A percentile compares a stretch with the other conserved stretches of the same genome.
Evolutionary conservation across 1,140 invertebrate genomes (phyloP).

Genomic region (Heliconius congener): DNA sequence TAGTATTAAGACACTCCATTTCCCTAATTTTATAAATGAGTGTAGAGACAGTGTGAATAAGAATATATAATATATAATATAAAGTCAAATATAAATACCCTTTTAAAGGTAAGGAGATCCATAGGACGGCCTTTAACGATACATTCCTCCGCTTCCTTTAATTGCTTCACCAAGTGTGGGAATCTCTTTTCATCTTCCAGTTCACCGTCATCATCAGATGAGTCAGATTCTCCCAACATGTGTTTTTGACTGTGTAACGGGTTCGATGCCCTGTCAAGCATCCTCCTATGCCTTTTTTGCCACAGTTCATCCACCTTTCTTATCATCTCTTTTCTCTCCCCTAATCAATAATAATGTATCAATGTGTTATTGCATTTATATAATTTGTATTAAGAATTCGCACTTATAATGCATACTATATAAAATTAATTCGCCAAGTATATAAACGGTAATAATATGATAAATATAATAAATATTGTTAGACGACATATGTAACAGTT

Average conservation of each 20-base stretch:
- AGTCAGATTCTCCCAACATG: slow-evolving; percentile 49
- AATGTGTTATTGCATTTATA: too few species aligned
- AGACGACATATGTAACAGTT: too few species aligned
- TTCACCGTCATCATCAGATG: slow-evolving; percentile 56
- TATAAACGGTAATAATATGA: not conserved
- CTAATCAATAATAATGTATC: slow-evolving; percentile 63
- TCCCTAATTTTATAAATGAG: too few species aligned
- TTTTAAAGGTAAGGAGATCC: slow-evolving; percentile 90
- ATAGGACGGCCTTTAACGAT: slow-evolving; percentile 92
- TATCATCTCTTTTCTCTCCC: slow-evolving; percentile 87
- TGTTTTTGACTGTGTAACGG: slow-evolving; percentile 71
- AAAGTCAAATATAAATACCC: slow-evolving; percentile 39
- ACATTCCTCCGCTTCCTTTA: slow-evolving; percentile 87
- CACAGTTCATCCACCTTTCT: slow-evolving; percentile 90
- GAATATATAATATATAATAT: not conserved
- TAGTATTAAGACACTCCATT: too few species aligned
- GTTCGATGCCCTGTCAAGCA: slow-evolving; percentile 81
- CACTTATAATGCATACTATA: not conserved
- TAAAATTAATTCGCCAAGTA: not conserved
- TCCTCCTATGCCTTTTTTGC: slow-evolving; percentile 81
- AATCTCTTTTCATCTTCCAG: slow-evolving; percentile 50
- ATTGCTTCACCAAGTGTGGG: slow-evolving; percentile 72
- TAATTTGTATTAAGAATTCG: not conserved
- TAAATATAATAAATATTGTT: not conserved
- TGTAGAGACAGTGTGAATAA: too few species aligned